Base-by-base conservation (phyloP, 2,797 vertebrate species). In the Spondyliosoma cantharus region DNA sequence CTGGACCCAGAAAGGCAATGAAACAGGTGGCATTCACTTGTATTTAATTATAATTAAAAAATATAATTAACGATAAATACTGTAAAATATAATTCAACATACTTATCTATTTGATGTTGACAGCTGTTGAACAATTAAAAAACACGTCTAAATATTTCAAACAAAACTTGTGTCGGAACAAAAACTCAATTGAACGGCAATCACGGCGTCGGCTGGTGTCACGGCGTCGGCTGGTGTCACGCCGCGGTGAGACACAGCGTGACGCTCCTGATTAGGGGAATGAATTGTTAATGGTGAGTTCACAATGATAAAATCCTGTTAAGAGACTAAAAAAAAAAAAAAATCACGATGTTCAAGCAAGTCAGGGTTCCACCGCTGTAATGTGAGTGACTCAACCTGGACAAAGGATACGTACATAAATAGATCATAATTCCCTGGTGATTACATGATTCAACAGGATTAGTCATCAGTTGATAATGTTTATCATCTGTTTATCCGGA, bases 211-310 rank as follows among this genome's bases (percentile, higher is more conserved):
- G 81, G 50, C 67, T 70, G 32, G 17, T 46, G 49, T 68, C 57
- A 74, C 64, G 64, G 64, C 54, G 82, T 27, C 79, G 81, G 50
- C 67, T 70, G 32, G 17, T 46, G 49, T 68, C 57, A 71, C 71
- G 69, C 65, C 45, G 65, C 63, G 58, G 54, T n/a, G 46, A 50
- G 60, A 59, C 25, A 62, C 29, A 63, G 19, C 42, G 24, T 74
- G 58, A 74, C 75, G 54, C 52, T 71, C 58, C 60, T 75, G 50
- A 74, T 86, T 37, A 27, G 49, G 37, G 37, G 49, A 66, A 15
- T 73, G 71, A 76, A 76, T 84, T 81, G 59, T 79, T 85, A 76
- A 71, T 85, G 69, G 85, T 57, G 71, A 71, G 64, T 80, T 82
- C 53, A 68, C 74, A 69, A 76, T 79, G 74, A 74, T 67, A 68